Conservation (phyloP, 1,140 invertebrate genomes). For the Bombus cullumanus region DNA sequence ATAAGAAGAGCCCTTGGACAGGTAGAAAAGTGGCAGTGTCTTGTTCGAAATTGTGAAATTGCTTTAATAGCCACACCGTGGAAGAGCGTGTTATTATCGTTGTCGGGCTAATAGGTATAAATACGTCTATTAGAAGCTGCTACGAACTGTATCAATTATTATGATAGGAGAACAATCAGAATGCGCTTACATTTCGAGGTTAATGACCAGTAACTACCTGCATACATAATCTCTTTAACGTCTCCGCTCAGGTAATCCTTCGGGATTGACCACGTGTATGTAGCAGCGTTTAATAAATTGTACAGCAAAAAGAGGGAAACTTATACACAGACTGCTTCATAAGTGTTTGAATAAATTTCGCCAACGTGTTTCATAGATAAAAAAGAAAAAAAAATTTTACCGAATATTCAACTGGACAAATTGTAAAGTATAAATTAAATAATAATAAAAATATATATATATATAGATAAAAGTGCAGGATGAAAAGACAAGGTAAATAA, state of each 20-base stretch:
- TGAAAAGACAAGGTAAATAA: too few relatives aligned
- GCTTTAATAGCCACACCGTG: constrained; percentile 11
- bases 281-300: too few relatives aligned
- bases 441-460: too few relatives aligned
- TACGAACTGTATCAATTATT: constrained; percentile 39
- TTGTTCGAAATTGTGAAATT: constrained; percentile 19
- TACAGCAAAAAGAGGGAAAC: neutral
- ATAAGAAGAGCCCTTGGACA: neutral
- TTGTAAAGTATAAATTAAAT: too few relatives aligned
- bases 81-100: constrained; percentile 26
- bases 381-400: neutral
- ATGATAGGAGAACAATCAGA: constrained; percentile 33
- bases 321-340: neutral
- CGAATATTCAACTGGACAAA: too few relatives aligned
- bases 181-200: constrained; percentile 11
- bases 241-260: neutral
- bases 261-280: neutral
- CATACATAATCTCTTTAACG: neutral
- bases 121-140: constrained; percentile 19
- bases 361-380: neutral
- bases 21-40: neutral
- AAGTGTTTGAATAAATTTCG: neutral
- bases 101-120: constrained; percentile 24
- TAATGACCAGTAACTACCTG: constrained; percentile 28
- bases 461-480: neutral